Evolutionary conservation across 2,888 invertebrate species (phyloP), one percentile per base, ranked within the genome.

Genomic region (Enchytraeus crypticus): DNA sequence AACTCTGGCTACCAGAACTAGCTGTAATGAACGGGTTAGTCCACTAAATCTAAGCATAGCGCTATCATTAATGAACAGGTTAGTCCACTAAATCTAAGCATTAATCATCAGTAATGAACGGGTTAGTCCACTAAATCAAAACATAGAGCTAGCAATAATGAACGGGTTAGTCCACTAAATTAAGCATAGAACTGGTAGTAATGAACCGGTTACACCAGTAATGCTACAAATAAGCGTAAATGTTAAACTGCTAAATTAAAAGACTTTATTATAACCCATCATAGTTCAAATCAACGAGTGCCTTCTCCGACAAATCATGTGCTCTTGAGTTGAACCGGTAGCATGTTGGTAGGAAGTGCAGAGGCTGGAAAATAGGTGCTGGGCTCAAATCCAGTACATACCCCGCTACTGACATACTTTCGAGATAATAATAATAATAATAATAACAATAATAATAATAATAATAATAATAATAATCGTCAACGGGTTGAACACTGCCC

Each of bases 61-160:
- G 55, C 62, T 69, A 21, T 67, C 69, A 23, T 63, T 69, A 32
- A 69, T 69, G 69, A 69, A 69, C 56, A 67, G 69, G 69, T 69
- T 21, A 5, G 57, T 46, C 8, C 18, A 30, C 61, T 54, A 26
- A 34, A 29, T n/a, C 26, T 51, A n/a, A n/a, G n/a, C n/a, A n/a
- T n/a, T 30, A 67, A 69, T 55, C 62, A 21, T 67, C 69, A 23
- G 65, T 69, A 32, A 69, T 69, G 69, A 69, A 69, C 56, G 69
- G 69, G 69, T 69, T 21, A 5, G 57, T 46, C 8, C 18, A 30
- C 61, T 54, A 26, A 34, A 29, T n/a, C 26, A 26, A n/a, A n/a
- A n/a, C n/a, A n/a, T n/a, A 34, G 69, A 69, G 55, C 62, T 69
- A 21, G 69, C 69, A 23, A 64, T 69, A 32, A 69, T 69, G 69